Base-by-base conservation (phyloP, 2,888 invertebrate genomes). In the Ischnus inquisitorius region DNA sequence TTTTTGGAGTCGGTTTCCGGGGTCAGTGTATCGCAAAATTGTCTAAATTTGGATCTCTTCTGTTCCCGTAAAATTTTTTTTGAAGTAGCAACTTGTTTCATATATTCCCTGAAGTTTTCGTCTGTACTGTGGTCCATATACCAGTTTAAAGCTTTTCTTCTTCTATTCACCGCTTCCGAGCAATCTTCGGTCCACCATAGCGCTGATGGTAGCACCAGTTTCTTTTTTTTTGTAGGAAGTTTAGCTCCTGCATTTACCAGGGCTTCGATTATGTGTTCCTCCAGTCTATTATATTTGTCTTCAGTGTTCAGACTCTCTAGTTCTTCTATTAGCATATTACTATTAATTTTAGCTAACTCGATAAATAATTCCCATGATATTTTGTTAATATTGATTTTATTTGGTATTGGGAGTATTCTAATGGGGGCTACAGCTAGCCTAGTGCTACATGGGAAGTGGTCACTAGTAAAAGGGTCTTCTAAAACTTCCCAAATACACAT, bases 101-200 rank as follows among this genome's bases (percentile, higher is more conserved):
- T 48, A 48, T 48, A 48, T 48, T n/a, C 14, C 5, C 48, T 48
- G 48, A 48, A 48, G 16, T 48, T 48, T 48, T 48, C 48, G 4
- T 1, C n/a, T n/a, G 48, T n/a, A 16, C 48, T 48, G n/a, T 48
- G 14, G 1, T 48, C 1, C n/a, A n/a, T 67, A 25, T 67, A 67
- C 1, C 3, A 46, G 12, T 25, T 43, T 14, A 67, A 25, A 12
- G 67, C 67, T 3, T 67, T 22, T 6, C 67, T 19, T 6, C 67
- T 43, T 12, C 16, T 25, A 0, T 67, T 19, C 12, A 67, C 25
- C 19, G 46, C 67, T 3, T 22, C n/a, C 12, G 41, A 10, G 10
- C 67, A 67, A 10, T 67, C 43, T 14, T 12, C 25, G 0, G 43
- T 67, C 67, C 67, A 67, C 67, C 67, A 67, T 1, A 67, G 67